phyloP scores from a whole-genome alignment of 2,113 vertebrate genomes.

The Urocitellus parryii region DNA sequence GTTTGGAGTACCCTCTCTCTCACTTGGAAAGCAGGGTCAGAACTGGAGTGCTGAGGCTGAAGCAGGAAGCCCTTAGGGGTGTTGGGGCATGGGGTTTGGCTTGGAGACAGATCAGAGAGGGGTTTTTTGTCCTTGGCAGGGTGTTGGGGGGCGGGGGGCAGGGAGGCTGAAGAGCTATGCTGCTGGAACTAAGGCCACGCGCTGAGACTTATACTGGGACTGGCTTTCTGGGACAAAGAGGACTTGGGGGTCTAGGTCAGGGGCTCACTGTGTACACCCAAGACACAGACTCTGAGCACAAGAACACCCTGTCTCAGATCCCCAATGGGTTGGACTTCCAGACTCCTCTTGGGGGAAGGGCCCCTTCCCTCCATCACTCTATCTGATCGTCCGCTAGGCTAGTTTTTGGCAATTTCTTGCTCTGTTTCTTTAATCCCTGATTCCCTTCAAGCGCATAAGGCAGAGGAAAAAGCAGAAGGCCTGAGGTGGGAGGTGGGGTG shows the following conservation, averaged over 20 bases:
- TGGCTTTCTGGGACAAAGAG: not conserved
- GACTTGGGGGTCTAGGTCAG: not conserved
- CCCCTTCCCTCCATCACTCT: slow-evolving; percentile 45
- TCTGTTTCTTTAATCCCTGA: slow-evolving; percentile 84
- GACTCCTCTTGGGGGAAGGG: slow-evolving; percentile 5
- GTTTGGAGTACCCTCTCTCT: not conserved
- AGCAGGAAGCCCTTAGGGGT: not conserved
- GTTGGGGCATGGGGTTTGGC: not conserved
- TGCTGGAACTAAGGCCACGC: not conserved
- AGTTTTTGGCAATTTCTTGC: slow-evolving; percentile 84
- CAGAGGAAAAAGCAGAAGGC: slow-evolving; percentile 59
- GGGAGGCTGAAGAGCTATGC: not conserved
- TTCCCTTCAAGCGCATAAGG: slow-evolving; percentile 80
- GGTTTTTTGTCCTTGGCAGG: not conserved
- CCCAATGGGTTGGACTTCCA: not conserved
- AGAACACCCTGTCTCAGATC: too few relatives aligned
- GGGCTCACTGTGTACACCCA: not conserved
- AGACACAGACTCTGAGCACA: not conserved
- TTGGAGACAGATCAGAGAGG: not conserved
- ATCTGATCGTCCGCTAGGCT: slow-evolving; percentile 82
- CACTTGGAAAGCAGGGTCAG: not conserved
- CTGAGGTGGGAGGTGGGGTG: not conserved
- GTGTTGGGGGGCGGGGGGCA: too few relatives aligned
- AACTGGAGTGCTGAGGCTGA: not conserved
- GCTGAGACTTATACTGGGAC: not conserved